Evolutionary conservation across 2,797 vertebrate genomes (phyloP).

Genomic region (Sebastolobus altivelis): DNA sequence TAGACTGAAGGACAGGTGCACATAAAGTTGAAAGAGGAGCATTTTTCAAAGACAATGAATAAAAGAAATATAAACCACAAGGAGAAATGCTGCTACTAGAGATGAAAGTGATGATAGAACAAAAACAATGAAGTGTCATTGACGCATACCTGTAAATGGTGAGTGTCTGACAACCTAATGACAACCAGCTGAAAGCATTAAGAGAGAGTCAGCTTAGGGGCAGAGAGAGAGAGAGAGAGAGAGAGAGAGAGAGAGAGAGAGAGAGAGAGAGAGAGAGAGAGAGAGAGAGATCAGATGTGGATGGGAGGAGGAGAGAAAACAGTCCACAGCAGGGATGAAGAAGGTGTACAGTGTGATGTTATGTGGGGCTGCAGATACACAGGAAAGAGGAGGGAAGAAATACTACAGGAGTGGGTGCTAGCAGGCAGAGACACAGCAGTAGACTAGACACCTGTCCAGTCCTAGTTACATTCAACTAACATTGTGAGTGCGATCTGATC

Average conservation of each 20-base stretch:
- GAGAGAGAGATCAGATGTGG: constrained; percentile 27
- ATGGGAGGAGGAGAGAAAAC: constrained; percentile 29
- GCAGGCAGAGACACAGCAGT: neutral
- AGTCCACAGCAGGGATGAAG: constrained; percentile 14
- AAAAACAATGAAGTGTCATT: neutral
- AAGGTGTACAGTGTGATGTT: neutral
- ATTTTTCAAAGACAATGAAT: neutral
- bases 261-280: constrained; percentile 17
- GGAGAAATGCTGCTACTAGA: neutral
- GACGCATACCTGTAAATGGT: neutral
- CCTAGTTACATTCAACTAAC: neutral
- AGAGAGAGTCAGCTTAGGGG: constrained; percentile 12
- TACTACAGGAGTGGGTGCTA: neutral
- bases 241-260: constrained; percentile 9
- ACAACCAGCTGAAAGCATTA: constrained; percentile 51
- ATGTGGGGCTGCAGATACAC: constrained; percentile 26
- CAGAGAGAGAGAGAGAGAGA: neutral
- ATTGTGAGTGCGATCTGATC: neutral
- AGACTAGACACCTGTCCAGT: neutral
- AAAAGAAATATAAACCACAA: neutral
- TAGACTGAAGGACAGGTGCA: rapidly evolving
- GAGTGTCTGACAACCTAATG: constrained; percentile 39
- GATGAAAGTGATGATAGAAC: neutral
- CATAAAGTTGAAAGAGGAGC: neutral
- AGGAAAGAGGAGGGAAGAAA: constrained; percentile 9